A percentile compares a stretch with the other conserved stretches of the same genome.
Evolutionary conservation across 2,797 vertebrate genomes (phyloP).

Genomic region (Lithobates sylvaticus): DNA sequence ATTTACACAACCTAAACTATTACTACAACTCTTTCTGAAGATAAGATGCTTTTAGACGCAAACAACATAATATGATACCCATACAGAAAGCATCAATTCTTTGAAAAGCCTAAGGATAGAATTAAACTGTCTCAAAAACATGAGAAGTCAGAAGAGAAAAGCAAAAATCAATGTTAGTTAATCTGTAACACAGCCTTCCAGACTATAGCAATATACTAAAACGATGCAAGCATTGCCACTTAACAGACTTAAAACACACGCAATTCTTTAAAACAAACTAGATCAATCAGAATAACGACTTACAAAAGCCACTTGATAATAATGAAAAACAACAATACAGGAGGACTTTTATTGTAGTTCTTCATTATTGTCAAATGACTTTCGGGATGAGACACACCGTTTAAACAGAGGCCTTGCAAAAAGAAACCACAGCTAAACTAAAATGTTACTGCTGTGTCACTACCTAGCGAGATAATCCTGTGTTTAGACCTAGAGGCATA

Average conservation of each 20-base stretch:
- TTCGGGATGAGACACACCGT: too few species aligned
- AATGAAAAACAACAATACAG: neutral
- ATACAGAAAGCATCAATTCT: conserved; percentile 37
- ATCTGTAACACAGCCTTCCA: conserved; percentile 33
- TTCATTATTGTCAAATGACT: too few species aligned
- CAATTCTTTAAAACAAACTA: neutral
- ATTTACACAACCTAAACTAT: neutral
- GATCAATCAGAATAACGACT: neutral
- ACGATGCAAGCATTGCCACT: neutral
- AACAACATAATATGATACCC: conserved; percentile 26
- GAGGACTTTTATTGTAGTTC: neutral
- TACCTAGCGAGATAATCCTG: too few species aligned
- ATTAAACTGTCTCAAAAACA: conserved; percentile 40
- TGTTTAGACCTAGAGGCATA: too few species aligned
- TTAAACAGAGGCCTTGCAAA: too few species aligned
- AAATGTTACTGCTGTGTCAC: too few species aligned
- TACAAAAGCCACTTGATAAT: neutral
- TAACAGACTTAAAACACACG: neutral
- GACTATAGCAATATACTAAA: conserved; percentile 17
- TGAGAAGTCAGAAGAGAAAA: conserved; percentile 28
- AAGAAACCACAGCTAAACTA: too few species aligned
- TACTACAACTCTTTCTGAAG: neutral
- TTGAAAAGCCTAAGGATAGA: conserved; percentile 43
- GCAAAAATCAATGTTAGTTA: conserved; percentile 49
- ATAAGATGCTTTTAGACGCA: conserved; percentile 36